Evolutionary conservation across 92 coral and sea anemone genomes (phyloP), one percentile per base, ranked within the genome.

Genomic region (Siderastrea siderea): DNA sequence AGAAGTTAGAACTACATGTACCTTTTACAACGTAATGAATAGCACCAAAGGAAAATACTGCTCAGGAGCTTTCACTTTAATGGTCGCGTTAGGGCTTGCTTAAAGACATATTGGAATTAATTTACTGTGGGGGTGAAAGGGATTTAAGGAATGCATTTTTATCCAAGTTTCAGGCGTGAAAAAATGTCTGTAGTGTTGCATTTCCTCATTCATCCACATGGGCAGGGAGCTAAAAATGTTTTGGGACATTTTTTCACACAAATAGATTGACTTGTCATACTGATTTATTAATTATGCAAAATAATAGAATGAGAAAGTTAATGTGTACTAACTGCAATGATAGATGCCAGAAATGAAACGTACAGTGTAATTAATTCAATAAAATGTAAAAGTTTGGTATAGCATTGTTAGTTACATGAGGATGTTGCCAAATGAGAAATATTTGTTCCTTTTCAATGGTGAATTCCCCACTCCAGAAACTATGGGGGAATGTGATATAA

Each of bases 311-410:
- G 16, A 46, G 80, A 52, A 48, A 74, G 74, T 16, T 16, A 16
- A 17, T 16, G 58, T n/a, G 50, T 19, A 60, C 61, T 47, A 73
- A 64, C 72, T 73, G 87, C 50, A 58, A 48, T 48, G 66, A 58
- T 84, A 84, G 80, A 73, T 4, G 79, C 60, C 61, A 57, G 81
- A 83, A 74, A 73, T 60, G 64, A 64, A 58, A 47, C 76, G 63
- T 84, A 84, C 73, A 47, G 74, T 84, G 73, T 83, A 83, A 58
- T 66, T 82, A 83, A 84, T 9, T 48, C 47, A 84, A 73, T 84
- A 60, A 84, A 72, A 52, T 19, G 63, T 84, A 48, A 51, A 84
- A 61, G 62, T 83, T 83, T 83, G 80, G 17, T 72, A 83, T 13
- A 47, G 61, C 53, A 64, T 54, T 12, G 80, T 43, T 3, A 8